Conservation (phyloP, 2,888 invertebrate species). For the Pristionchus japonicus region DNA sequence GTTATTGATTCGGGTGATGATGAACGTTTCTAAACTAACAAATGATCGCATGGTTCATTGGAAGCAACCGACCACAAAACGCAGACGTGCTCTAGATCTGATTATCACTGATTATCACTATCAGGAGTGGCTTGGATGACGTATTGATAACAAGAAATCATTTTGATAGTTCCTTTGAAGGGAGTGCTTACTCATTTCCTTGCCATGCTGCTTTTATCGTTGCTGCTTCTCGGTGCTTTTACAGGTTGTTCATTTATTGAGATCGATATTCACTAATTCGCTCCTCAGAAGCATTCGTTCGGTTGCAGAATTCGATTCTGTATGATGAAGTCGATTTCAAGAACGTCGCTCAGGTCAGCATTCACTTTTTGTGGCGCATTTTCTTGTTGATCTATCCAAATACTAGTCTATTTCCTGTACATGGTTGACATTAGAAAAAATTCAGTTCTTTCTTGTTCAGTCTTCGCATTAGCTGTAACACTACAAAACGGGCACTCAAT, state of each 20-base stretch:
- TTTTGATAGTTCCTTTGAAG: background rate
- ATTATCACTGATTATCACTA: too few relatives aligned
- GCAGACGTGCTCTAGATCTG: background rate
- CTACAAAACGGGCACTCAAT: too few relatives aligned
- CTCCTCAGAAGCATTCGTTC: background rate
- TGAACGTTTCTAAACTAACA: too few relatives aligned
- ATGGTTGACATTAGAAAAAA: too few relatives aligned
- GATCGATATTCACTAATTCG: background rate
- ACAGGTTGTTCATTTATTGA: background rate
- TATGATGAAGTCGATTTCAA: background rate
- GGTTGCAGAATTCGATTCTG: background rate
- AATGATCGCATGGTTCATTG: too few relatives aligned
- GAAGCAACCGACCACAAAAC: too few relatives aligned
- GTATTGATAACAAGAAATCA: background rate
- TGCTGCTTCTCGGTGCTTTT: background rate
- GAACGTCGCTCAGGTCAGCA: background rate
- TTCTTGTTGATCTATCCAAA: too few relatives aligned
- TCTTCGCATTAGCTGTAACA: too few relatives aligned
- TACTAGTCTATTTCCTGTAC: too few relatives aligned
- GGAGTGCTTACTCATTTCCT: background rate
- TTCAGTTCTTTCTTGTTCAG: too few relatives aligned
- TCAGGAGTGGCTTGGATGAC: background rate
- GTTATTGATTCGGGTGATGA: too few relatives aligned
- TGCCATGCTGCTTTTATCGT: background rate
- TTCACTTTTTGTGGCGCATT: too few relatives aligned